Percentiles rank a stretch among this genome's conserved stretches.
phyloP scores from a whole-genome alignment of 2,797 vertebrate genomes.

The Anguilla megastoma region DNA sequence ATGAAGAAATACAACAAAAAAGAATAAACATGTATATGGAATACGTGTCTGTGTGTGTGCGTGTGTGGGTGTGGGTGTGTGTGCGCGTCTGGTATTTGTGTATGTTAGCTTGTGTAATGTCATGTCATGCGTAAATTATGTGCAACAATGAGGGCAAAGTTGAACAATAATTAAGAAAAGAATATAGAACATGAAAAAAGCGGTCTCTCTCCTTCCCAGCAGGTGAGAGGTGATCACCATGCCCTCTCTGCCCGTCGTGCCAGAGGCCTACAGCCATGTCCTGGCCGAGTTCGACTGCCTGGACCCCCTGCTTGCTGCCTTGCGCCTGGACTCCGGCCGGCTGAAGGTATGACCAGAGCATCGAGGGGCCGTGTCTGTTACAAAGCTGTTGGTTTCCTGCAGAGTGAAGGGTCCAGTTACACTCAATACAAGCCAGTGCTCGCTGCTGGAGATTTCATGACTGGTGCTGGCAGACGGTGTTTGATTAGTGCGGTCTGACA shows the following conservation, averaged over 20 bases:
- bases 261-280: constrained; percentile 83
- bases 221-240: constrained; percentile 58
- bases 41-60: no score
- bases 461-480: neutral
- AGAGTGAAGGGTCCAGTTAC: neutral
- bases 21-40: no score
- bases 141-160: no score
- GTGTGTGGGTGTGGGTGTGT: no score
- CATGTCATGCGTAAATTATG: no score
- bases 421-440: neutral
- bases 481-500: neutral
- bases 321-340: constrained; percentile 90
- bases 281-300: constrained; percentile 91
- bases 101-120: no score
- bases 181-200: neutral
- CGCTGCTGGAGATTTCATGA: neutral
- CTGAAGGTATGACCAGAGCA: constrained; percentile 77
- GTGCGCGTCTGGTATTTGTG: no score
- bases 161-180: no score
- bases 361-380: neutral
- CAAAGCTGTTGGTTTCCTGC: neutral
- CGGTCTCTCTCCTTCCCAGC: neutral
- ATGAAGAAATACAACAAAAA: no score
- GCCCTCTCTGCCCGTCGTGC: constrained; percentile 73
- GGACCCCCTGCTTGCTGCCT: constrained; percentile 85